phyloP scores from a whole-genome alignment of 1,140 invertebrate genomes.

The Plodia interpunctella region DNA sequence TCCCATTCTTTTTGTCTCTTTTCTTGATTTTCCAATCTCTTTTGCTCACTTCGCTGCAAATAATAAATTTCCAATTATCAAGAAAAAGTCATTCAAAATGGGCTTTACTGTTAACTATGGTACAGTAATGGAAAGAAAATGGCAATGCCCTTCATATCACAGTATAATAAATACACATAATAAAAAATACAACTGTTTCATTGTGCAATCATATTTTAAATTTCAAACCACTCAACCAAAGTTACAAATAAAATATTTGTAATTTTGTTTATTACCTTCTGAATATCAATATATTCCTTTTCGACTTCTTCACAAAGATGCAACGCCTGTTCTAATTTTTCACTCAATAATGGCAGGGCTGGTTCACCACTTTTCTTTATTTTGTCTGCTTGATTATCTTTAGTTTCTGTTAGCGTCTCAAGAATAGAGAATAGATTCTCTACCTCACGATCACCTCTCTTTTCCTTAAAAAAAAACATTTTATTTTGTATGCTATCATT shows the following conservation, averaged over 20 bases:
- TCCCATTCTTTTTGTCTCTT: constrained; percentile 82
- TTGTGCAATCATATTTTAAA: too few relatives aligned
- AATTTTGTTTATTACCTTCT: constrained; percentile 33
- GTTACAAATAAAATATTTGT: background rate
- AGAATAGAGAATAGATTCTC: constrained; percentile 86
- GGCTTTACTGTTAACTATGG: background rate
- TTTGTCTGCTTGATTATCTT: constrained; percentile 83
- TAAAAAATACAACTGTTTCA: too few relatives aligned
- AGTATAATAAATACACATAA: too few relatives aligned
- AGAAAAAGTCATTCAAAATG: background rate
- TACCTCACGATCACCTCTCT: constrained; percentile 86
- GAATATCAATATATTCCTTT: constrained; percentile 40
- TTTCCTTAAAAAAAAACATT: constrained; percentile 77
- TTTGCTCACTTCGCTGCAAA: constrained; percentile 63
- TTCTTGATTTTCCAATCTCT: constrained; percentile 78
- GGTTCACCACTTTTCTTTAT: constrained; percentile 78
- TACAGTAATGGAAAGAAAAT: too few relatives aligned
- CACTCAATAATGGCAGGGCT: constrained; percentile 80
- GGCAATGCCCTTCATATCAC: too few relatives aligned
- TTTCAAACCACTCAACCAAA: too few relatives aligned
- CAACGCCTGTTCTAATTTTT: constrained; percentile 82
- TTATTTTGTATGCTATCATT: too few relatives aligned
- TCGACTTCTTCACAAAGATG: constrained; percentile 79
- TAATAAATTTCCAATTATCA: background rate
- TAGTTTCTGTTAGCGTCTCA: constrained; percentile 87